Conservation (phyloP, 2,113 vertebrate genomes). For the Parotia lawesii region DNA sequence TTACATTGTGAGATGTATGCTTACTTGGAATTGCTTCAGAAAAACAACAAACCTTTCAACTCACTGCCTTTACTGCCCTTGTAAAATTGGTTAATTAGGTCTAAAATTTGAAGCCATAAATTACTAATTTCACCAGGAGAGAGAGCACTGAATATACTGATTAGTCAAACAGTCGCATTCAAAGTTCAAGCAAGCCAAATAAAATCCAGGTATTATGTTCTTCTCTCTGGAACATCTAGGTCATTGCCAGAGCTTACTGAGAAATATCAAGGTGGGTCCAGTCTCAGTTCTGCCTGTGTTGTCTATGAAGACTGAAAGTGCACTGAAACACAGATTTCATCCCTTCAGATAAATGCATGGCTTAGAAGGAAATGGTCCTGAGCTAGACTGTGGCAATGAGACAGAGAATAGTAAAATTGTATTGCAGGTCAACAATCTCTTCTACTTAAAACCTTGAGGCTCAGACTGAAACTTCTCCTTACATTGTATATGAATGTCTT, state of each 20-base stretch:
- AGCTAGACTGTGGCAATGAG: not conserved
- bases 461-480: conserved; percentile 5
- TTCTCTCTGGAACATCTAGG: not conserved
- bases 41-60: not conserved
- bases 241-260: not conserved
- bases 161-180: not conserved
- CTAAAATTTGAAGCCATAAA: not conserved
- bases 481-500: conserved; percentile 62
- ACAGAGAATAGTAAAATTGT: not conserved
- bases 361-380: not conserved
- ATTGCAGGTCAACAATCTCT: rapidly evolving
- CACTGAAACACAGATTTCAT: not conserved
- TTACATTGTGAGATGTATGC: not conserved
- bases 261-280: not conserved
- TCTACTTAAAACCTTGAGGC: not conserved
- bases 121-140: not conserved
- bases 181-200: not conserved
- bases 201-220: not conserved
- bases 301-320: not conserved
- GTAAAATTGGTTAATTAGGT: not conserved
- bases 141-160: not conserved
- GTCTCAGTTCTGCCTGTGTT: not conserved
- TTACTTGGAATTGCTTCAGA: not conserved
- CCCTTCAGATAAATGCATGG: rapidly evolving
- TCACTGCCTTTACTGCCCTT: not conserved